Percentiles rank a stretch among this genome's conserved stretches.
phyloP scores from a whole-genome alignment of 2,113 vertebrate genomes.

The Riparia riparia region DNA sequence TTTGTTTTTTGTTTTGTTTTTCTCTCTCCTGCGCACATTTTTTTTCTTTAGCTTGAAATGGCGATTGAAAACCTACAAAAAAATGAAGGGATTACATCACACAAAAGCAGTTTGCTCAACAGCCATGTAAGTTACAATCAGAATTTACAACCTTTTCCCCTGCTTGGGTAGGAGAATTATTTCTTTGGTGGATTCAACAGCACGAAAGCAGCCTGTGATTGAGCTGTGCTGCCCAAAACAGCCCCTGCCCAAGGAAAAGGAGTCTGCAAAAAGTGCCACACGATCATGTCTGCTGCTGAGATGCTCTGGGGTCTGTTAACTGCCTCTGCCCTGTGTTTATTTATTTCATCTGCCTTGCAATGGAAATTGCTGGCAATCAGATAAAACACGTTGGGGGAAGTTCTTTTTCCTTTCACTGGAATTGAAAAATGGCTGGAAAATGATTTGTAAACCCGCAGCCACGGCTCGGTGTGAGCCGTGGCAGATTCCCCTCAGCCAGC shows the following conservation, averaged over 20 bases:
- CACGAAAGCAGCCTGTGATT: neutral
- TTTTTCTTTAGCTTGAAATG: constrained; percentile 96
- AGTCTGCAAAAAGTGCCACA: neutral
- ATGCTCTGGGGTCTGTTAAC: neutral
- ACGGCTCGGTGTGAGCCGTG: neutral
- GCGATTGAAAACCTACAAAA: constrained; percentile 99
- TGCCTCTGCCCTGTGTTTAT: constrained; percentile 1
- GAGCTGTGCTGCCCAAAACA: neutral
- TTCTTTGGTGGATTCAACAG: neutral
- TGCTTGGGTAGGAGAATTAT: neutral
- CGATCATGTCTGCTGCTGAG: neutral
- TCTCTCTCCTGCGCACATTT: constrained; percentile 77
- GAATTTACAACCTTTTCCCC: constrained; percentile 47
- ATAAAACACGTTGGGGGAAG: constrained; percentile 1
- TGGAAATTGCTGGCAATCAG: constrained; percentile 28
- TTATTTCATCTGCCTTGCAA: neutral
- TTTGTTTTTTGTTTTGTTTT: constrained; percentile 53
- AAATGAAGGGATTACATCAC: constrained; percentile 97
- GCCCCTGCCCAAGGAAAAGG: neutral
- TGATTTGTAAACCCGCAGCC: neutral
- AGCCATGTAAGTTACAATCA: constrained; percentile 95
- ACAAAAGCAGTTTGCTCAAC: constrained; percentile 99
- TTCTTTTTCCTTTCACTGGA: neutral
- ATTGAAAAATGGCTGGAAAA: constrained; percentile 10
- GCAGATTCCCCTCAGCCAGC: neutral